A percentile compares a stretch with the other conserved stretches of the same genome.
phyloP scores from a whole-genome alignment of 2,888 invertebrate species.

The Conops quadrifasciatus region DNA sequence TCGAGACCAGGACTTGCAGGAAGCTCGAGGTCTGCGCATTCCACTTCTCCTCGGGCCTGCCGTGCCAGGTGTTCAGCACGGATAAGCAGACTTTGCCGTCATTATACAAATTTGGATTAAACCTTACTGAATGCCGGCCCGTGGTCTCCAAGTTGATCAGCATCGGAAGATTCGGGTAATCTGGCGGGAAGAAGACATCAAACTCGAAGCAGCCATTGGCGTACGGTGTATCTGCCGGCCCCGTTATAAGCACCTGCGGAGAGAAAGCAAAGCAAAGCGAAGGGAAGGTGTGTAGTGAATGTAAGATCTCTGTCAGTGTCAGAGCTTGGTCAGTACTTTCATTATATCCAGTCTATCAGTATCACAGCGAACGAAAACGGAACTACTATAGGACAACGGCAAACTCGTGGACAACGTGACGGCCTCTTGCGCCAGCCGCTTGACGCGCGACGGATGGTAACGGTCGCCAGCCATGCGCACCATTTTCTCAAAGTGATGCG shows the following conservation, averaged over 20 bases:
- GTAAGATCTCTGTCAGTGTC: background rate
- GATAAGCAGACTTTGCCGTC: constrained; percentile 96
- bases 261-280: constrained; percentile 15
- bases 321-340: constrained; percentile 75
- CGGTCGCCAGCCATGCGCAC: constrained; percentile 87
- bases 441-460: constrained; percentile 85
- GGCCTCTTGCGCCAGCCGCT: constrained; percentile 93
- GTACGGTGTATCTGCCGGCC: constrained; percentile 90
- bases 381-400: constrained; percentile 91
- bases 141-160: constrained; percentile 91
- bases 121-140: constrained; percentile 86
- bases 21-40: constrained; percentile 95
- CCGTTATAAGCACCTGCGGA: constrained; percentile 84
- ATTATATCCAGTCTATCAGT: constrained; percentile 93
- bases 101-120: constrained; percentile 93
- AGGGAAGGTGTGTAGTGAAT: background rate
- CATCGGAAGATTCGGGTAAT: constrained; percentile 86
- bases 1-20: constrained; percentile 89
- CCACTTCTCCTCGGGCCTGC: constrained; percentile 96
- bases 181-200: constrained; percentile 89
- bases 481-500: constrained; percentile 89
- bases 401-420: constrained; percentile 91
- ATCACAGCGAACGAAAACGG: constrained; percentile 95
- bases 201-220: constrained; percentile 92
- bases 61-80: constrained; percentile 96